phyloP scores from a whole-genome alignment of 2,888 invertebrate genomes.

The Heliconius hortense region DNA sequence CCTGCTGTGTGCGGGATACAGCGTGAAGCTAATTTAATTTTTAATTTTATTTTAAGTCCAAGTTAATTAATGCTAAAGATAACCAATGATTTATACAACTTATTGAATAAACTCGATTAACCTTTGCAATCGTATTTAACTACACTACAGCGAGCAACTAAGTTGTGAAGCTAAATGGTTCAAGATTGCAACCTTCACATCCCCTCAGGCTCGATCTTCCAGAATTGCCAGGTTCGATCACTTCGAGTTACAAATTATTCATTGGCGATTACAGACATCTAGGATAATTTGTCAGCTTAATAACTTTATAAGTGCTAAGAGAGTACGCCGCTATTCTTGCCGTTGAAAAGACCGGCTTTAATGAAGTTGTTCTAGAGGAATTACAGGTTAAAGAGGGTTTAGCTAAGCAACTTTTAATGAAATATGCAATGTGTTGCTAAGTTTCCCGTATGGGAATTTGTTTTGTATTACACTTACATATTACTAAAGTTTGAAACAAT shows the following conservation, averaged over 20 bases:
- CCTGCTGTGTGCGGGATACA: no score
- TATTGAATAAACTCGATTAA: not conserved
- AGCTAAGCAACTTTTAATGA: conserved; percentile 32
- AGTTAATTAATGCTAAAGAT: not conserved
- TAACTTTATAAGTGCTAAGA: conserved; percentile 36
- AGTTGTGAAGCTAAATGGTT: conserved; percentile 7
- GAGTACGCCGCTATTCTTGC: conserved; percentile 26
- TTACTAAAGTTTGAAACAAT: not conserved
- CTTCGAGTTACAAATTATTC: conserved; percentile 29
- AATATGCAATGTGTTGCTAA: conserved; percentile 22
- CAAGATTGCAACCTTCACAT: conserved; percentile 11
- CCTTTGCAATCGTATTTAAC: conserved; percentile 1
- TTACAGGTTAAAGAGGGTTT: conserved; percentile 31
- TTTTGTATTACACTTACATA: not conserved
- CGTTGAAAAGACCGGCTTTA: conserved; percentile 33
- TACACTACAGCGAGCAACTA: conserved; percentile 8
- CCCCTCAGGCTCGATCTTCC: conserved; percentile 16
- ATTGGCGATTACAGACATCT: conserved; percentile 32
- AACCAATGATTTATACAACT: not conserved
- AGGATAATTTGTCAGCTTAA: conserved; percentile 40
- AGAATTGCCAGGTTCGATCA: conserved; percentile 23
- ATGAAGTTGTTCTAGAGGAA: conserved; percentile 35
- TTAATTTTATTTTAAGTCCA: not conserved
- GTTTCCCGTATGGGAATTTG: conserved; percentile 19
- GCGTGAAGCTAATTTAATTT: no score